These are phyloP conservation scores for Microplitis deprimator DNA, from an alignment of 2,888 invertebrate genomes.

Conservation along the genomic window DNA sequence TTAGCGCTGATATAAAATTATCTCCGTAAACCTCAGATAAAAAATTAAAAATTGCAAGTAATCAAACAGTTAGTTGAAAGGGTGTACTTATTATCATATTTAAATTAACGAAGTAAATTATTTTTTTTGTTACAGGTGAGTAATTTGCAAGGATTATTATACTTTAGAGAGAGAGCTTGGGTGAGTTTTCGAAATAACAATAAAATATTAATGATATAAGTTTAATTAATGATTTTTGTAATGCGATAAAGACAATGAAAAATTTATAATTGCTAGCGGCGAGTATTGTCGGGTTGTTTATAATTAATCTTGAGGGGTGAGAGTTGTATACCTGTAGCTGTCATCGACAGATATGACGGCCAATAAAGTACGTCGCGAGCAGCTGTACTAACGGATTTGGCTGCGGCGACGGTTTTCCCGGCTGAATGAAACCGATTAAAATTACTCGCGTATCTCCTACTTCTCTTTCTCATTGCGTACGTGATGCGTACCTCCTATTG, in stretches of 20 bases:
- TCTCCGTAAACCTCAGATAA: no score
- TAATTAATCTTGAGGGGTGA: constrained; percentile 65
- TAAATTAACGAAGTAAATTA: no score
- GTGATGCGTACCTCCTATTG: constrained; percentile 1
- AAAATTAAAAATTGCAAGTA: no score
- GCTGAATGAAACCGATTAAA: constrained; percentile 53
- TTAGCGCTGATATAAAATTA: no score
- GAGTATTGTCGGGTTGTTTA: constrained; percentile 67
- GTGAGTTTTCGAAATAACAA: no score
- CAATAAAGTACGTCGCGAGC: constrained; percentile 67
- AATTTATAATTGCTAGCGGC: constrained; percentile 60
- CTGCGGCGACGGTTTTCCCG: constrained; percentile 48
- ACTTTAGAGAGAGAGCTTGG: no score
- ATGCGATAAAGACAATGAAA: constrained; percentile 15
- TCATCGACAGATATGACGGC: constrained; percentile 67
- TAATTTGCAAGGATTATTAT: no score
- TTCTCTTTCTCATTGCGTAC: constrained; percentile 25
- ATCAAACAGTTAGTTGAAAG: no score
- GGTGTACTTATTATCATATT: no score
- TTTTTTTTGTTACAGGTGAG: no score
- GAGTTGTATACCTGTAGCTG: constrained; percentile 57
- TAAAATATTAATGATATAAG: no score
- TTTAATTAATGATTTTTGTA: no score
- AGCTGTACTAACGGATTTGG: constrained; percentile 60
- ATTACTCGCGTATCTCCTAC: constrained; percentile 43